Evolutionary conservation across 1,140 invertebrate species (phyloP), one percentile per base, ranked within the genome.

Genomic region (Platorchestia sp.): DNA sequence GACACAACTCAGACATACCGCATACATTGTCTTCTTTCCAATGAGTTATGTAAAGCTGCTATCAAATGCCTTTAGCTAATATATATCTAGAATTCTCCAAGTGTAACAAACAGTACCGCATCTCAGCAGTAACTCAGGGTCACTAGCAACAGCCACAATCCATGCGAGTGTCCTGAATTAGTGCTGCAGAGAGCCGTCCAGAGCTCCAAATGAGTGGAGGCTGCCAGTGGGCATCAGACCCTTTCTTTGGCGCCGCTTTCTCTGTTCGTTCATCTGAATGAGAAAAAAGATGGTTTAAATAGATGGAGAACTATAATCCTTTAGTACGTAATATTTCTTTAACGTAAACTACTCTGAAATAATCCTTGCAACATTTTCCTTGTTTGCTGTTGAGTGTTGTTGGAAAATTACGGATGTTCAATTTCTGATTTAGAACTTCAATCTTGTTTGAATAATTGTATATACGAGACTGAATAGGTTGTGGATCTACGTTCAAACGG

Each of bases 221-320:
- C 95, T 95, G 95, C 95, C 43, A 43, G 95, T 53, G 27, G 89
- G 95, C 95, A 97, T 96, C n/a, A 97, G 96, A 45, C 97, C 97
- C 95, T 97, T 97, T n/a, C 97, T 96, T 95, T 97, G 97, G 96
- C 97, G 97, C 96, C 97, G 97, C 96, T 97, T 97, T 44, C 97
- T 96, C 95, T 97, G 97, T 96, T 97, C 97, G 44, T 97, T 97
- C 97, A 97, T 97, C 97, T 97, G 96, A 43, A 96, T 96, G 59
- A 75, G 59, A 75, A 75, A 3, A 36, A 75, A 75, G 59, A 75
- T 75, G 3, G 59, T 75, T 75, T 22, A 10, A 75, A 75, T 36
- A 75, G 1, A 36, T 3, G 10, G 36, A 36, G 59, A 75, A 75
- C 36, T 75, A 36, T 22, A 75, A 95, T 96, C 53, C 95, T 45